These are phyloP conservation scores for Ashinkailepas kermadecensis DNA, from an alignment of 2,888 invertebrate species.

Conservation along the genomic window DNA sequence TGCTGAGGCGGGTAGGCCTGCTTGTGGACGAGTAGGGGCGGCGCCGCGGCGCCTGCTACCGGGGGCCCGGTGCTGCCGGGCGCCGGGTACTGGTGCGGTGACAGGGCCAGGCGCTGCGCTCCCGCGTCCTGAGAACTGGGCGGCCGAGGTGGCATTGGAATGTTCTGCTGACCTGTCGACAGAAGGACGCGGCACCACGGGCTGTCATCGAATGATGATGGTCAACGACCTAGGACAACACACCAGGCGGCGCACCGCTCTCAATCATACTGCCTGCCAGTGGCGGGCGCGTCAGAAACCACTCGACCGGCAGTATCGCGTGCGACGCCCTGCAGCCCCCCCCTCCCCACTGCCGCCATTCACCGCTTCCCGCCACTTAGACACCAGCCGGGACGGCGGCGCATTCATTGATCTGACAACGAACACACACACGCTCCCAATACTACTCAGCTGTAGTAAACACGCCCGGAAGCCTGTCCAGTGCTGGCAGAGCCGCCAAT, in stretches of 20 bases:
- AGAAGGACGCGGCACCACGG: neutral
- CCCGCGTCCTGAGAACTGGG: neutral
- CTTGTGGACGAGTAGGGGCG: neutral
- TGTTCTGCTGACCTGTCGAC: neutral
- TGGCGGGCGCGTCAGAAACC: neutral
- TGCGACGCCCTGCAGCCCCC: neutral
- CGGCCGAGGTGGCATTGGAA: slow-evolving; percentile 24
- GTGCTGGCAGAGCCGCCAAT: neutral
- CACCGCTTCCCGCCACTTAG: neutral
- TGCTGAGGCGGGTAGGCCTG: slow-evolving; percentile 29
- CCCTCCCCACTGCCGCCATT: neutral
- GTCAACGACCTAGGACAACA: neutral
- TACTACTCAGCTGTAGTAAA: slow-evolving; percentile 11
- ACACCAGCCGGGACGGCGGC: neutral
- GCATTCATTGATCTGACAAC: neutral
- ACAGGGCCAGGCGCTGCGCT: neutral
- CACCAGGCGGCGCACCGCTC: neutral
- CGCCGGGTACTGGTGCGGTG: neutral
- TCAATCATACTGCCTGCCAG: too few relatives aligned
- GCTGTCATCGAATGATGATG: neutral
- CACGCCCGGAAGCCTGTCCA: neutral
- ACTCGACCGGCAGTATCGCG: neutral
- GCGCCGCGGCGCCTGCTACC: neutral
- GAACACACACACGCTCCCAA: neutral
- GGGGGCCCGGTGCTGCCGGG: neutral